phyloP scores from a whole-genome alignment of 2,113 vertebrate genomes.

The Panthera uncia region DNA sequence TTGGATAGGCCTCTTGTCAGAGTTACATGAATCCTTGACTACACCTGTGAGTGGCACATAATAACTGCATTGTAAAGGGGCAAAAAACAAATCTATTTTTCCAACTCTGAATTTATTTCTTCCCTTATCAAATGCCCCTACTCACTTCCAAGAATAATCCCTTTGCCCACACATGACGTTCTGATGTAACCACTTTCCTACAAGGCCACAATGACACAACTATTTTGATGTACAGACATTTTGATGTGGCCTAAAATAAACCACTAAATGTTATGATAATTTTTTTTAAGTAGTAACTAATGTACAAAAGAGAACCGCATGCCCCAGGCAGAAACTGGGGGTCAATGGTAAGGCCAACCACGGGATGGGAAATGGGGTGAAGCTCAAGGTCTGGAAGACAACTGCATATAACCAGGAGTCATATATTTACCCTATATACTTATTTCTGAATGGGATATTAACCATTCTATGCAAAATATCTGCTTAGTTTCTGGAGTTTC shows the following conservation, averaged over 20 bases:
- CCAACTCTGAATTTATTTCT: slow-evolving; percentile 16
- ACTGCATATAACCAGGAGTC: background rate
- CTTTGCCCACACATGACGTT: slow-evolving; percentile 28
- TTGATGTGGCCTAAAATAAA: slow-evolving; percentile 37
- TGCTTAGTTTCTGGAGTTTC: background rate
- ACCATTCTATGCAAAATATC: background rate
- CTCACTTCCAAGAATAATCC: slow-evolving; percentile 33
- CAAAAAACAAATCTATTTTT: background rate
- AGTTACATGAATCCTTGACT: background rate
- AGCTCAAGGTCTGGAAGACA: background rate
- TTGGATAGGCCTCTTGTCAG: rapidly evolving
- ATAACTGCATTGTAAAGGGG: background rate
- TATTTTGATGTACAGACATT: slow-evolving; percentile 19
- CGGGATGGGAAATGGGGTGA: rapidly evolving
- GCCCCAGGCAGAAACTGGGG: background rate
- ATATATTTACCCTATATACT: background rate
- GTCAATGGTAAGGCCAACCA: background rate
- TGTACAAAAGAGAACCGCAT: background rate
- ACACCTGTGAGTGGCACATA: background rate
- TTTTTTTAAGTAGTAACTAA: slow-evolving; percentile 1
- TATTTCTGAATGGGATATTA: background rate
- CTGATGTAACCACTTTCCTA: slow-evolving; percentile 22
- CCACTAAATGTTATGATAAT: background rate
- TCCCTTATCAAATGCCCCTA: slow-evolving; percentile 34
- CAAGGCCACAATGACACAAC: slow-evolving; percentile 9